Percentiles rank a stretch among this genome's conserved stretches.
These are phyloP conservation scores for Pandemis cinnamomeana DNA, from an alignment of 2,888 invertebrate species.

Conservation along the genomic window DNA sequence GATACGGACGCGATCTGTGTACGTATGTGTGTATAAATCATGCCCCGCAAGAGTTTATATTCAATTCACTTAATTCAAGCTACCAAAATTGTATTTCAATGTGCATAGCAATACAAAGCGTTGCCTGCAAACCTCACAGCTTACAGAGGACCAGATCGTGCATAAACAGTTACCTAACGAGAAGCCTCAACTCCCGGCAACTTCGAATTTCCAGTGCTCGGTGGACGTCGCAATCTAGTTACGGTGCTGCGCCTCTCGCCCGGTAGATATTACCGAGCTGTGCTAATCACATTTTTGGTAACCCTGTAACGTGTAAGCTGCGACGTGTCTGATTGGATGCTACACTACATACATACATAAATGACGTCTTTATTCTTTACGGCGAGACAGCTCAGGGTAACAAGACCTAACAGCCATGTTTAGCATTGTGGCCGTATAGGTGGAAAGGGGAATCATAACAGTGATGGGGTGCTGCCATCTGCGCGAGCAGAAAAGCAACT, in stretches of 20 bases:
- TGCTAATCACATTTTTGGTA: slow-evolving; percentile 65
- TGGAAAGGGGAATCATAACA: too few relatives aligned
- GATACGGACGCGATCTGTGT: too few relatives aligned
- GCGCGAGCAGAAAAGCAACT: too few relatives aligned
- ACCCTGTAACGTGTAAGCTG: slow-evolving; percentile 51
- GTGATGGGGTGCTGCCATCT: too few relatives aligned
- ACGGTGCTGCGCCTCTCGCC: slow-evolving; percentile 54
- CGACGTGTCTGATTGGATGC: neutral
- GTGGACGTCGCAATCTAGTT: slow-evolving; percentile 63
- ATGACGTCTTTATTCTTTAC: too few relatives aligned
- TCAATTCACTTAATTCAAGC: neutral
- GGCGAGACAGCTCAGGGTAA: too few relatives aligned
- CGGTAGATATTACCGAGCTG: slow-evolving; percentile 54
- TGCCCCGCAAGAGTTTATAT: too few relatives aligned
- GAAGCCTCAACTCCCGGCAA: slow-evolving; percentile 23
- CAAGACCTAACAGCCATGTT: too few relatives aligned
- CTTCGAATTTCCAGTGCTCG: slow-evolving; percentile 56
- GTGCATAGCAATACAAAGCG: neutral
- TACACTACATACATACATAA: neutral
- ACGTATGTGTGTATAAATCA: too few relatives aligned
- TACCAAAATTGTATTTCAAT: neutral
- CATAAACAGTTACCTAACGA: slow-evolving; percentile 19
- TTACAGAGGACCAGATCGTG: slow-evolving; percentile 2
- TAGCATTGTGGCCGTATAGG: too few relatives aligned
- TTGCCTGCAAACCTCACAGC: neutral